phyloP scores from a whole-genome alignment of 2,797 vertebrate species.

The Megalops cyprinoides region DNA sequence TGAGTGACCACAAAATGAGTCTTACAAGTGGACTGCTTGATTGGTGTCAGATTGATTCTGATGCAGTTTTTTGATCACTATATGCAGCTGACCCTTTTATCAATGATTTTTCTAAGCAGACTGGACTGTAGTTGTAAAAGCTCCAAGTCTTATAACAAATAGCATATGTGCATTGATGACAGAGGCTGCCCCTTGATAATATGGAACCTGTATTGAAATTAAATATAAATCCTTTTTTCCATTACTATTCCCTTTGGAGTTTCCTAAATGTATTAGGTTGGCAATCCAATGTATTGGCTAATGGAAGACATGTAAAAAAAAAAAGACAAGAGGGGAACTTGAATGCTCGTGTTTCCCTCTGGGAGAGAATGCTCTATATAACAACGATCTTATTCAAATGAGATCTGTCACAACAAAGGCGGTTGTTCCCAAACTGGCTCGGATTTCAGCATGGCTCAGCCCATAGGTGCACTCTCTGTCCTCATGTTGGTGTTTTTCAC shows the following conservation, averaged over 20 bases:
- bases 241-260: constrained; percentile 34
- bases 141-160: constrained; percentile 22
- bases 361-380: constrained; percentile 28
- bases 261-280: constrained; percentile 32
- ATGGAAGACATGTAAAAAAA: constrained; percentile 30
- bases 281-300: constrained; percentile 33
- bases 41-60: no score
- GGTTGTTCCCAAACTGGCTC: constrained; percentile 22
- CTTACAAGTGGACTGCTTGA: no score
- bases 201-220: constrained; percentile 33
- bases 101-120: neutral
- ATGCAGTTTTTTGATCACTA: no score
- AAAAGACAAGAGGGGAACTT: constrained; percentile 20
- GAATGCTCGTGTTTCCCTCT: constrained; percentile 27
- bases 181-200: constrained; percentile 31
- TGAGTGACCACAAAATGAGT: no score
- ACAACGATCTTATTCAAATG: constrained; percentile 40
- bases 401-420: constrained; percentile 37
- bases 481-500: no score
- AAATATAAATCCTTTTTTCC: constrained; percentile 40
- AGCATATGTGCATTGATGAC: constrained; percentile 29
- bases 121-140: constrained; percentile 27
- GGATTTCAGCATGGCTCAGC: constrained; percentile 8
- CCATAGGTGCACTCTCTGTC: neutral
- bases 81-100: neutral